Conservation (phyloP, 2,888 invertebrate species). For the Drosophila paranaensis region DNA sequence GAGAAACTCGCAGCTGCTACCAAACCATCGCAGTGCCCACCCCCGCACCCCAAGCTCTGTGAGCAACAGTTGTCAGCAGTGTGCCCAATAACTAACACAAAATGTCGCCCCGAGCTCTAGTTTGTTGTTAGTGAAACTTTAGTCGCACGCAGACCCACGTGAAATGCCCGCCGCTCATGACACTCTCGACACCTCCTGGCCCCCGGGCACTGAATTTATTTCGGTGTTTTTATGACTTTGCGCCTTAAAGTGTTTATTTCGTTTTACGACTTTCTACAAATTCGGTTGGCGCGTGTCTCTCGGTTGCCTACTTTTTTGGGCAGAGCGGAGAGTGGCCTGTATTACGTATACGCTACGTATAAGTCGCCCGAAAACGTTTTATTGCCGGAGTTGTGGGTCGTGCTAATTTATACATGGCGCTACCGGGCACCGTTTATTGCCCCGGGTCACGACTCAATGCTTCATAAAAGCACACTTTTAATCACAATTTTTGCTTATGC, state of each 20-base stretch:
- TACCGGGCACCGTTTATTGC: slow-evolving; percentile 47
- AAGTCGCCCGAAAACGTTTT: slow-evolving; percentile 68
- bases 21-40: neutral
- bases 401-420: slow-evolving; percentile 68
- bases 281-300: slow-evolving; percentile 70
- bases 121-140: slow-evolving; percentile 46
- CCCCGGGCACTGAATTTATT: slow-evolving; percentile 49
- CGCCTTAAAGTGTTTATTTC: slow-evolving; percentile 78
- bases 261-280: slow-evolving; percentile 73
- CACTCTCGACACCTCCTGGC: neutral
- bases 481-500: slow-evolving; percentile 64
- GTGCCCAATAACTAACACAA: slow-evolving; percentile 39
- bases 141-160: slow-evolving; percentile 33
- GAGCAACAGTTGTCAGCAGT: slow-evolving; percentile 54
- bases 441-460: slow-evolving; percentile 63
- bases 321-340: slow-evolving; percentile 9
- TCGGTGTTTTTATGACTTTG: slow-evolving; percentile 71
- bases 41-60: neutral
- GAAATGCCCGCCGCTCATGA: slow-evolving; percentile 14
- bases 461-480: slow-evolving; percentile 74
- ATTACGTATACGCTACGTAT: slow-evolving; percentile 34
- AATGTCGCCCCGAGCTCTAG: slow-evolving; percentile 31
- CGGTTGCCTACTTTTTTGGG: slow-evolving; percentile 54
- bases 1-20: slow-evolving; percentile 19
- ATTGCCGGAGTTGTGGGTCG: slow-evolving; percentile 57